A percentile compares a stretch with the other conserved stretches of the same genome.
Evolutionary conservation across 2,888 invertebrate species (phyloP).

Genomic region (Drosophila kanekoi): DNA sequence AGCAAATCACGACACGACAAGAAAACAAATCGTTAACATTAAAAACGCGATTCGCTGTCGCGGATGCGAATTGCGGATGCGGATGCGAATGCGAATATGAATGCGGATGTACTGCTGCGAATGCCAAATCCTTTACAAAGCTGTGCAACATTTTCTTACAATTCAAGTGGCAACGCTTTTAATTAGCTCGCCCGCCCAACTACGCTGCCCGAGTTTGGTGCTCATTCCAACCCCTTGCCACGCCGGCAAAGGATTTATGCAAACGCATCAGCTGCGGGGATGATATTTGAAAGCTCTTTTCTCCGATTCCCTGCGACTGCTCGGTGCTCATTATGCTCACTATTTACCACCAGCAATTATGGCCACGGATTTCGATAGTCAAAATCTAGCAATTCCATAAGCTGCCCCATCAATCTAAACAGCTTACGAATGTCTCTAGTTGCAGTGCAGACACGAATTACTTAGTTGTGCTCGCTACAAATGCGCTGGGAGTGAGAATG

Average conservation of each 20-base stretch:
- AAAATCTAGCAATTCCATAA: slow-evolving; percentile 40
- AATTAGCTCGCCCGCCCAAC: slow-evolving; percentile 54
- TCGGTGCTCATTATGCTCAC: slow-evolving; percentile 18
- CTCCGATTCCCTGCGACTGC: slow-evolving; percentile 15
- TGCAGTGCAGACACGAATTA: neutral
- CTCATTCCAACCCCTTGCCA: neutral
- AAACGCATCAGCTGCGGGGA: slow-evolving; percentile 67
- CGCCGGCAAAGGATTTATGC: slow-evolving; percentile 58
- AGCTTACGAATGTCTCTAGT: slow-evolving; percentile 23
- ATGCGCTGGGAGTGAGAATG: neutral
- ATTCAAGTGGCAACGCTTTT: slow-evolving; percentile 66
- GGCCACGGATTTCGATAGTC: slow-evolving; percentile 52
- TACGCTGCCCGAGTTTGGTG: slow-evolving; percentile 11
- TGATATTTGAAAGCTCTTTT: slow-evolving; percentile 47
- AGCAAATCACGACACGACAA: slow-evolving; percentile 52
- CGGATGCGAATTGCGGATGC: slow-evolving; percentile 21
- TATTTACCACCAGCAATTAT: slow-evolving; percentile 52
- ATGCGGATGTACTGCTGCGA: slow-evolving; percentile 14
- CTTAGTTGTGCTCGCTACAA: neutral
- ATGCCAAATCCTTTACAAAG: slow-evolving; percentile 54
- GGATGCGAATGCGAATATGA: slow-evolving; percentile 4
- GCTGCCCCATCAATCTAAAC: slow-evolving; percentile 50
- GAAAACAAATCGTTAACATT: slow-evolving; percentile 64
- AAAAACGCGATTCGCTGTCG: slow-evolving; percentile 44
- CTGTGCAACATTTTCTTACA: slow-evolving; percentile 65